These are phyloP conservation scores for Hafferia zeledoni DNA, from an alignment of 2,797 vertebrate species.

Conservation along the genomic window DNA sequence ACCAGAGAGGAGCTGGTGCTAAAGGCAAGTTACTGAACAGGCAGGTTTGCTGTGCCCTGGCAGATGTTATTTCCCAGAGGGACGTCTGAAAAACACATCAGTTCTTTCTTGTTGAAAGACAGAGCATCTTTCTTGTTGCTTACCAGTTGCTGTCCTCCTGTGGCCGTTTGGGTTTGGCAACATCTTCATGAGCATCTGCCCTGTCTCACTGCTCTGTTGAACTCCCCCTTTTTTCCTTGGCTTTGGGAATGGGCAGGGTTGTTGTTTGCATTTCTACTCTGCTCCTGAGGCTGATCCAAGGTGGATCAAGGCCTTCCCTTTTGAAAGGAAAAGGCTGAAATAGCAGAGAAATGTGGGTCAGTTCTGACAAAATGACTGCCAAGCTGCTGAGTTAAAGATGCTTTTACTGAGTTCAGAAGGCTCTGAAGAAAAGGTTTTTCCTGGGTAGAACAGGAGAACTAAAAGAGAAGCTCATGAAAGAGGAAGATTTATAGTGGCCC, in stretches of 20 bases:
- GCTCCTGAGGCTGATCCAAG: not conserved
- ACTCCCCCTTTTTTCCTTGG: not conserved
- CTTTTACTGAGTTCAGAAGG: not conserved
- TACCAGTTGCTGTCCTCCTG: conserved; percentile 36
- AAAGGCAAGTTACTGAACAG: not conserved
- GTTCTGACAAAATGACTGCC: not conserved
- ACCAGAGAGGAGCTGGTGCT: not conserved
- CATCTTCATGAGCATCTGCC: not conserved
- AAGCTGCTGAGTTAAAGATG: not conserved
- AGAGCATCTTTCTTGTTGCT: not conserved
- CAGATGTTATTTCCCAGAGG: not conserved
- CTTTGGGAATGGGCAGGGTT: not conserved
- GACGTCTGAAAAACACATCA: not conserved
- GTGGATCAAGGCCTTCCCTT: not conserved
- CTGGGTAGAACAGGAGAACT: not conserved
- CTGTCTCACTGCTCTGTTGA: not conserved
- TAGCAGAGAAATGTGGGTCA: not conserved
- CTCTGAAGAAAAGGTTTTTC: not conserved
- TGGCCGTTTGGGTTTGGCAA: not conserved
- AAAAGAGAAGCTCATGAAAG: not conserved
- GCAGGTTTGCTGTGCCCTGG: not conserved
- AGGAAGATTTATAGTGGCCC: not conserved
- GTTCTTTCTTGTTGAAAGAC: not conserved
- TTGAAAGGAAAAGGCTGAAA: not conserved
- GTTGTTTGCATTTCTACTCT: not conserved